Evolutionary conservation across 2,888 invertebrate species (phyloP).

Genomic region (Cetonia aurata): DNA sequence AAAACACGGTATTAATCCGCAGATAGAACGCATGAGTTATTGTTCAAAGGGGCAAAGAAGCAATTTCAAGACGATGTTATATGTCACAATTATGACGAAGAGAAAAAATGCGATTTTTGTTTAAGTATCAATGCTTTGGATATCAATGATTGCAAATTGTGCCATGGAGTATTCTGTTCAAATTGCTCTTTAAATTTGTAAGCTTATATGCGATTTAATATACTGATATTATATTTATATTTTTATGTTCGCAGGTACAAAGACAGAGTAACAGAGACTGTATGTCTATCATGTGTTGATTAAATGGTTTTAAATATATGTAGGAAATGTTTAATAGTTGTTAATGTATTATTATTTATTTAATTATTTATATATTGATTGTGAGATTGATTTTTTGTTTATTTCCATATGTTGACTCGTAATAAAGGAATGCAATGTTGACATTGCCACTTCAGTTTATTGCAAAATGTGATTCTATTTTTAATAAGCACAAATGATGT

Average conservation of each 20-base stretch:
- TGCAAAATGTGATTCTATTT: constrained; percentile 4
- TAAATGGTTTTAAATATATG: background rate
- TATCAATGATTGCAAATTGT: constrained; percentile 43
- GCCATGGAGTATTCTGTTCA: constrained; percentile 48
- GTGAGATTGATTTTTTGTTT: constrained; percentile 1
- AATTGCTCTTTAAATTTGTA: constrained; percentile 49
- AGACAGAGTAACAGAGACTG: constrained; percentile 10
- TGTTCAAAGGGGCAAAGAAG: constrained; percentile 50
- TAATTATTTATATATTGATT: constrained; percentile 2
- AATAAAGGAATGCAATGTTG: constrained; percentile 12
- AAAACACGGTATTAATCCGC: constrained; percentile 6
- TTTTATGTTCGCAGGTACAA: constrained; percentile 26
- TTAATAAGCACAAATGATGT: constrained; percentile 26
- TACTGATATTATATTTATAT: background rate
- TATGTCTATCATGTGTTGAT: constrained; percentile 28
- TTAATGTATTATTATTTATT: constrained; percentile 15
- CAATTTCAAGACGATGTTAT: constrained; percentile 30
- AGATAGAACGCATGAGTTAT: constrained; percentile 51
- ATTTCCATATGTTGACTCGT: constrained; percentile 7
- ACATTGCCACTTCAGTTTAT: background rate
- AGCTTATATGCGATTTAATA: constrained; percentile 15
- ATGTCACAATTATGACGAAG: constrained; percentile 5
- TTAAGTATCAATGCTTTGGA: constrained; percentile 40
- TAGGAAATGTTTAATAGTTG: constrained; percentile 13
- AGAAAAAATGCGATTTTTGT: constrained; percentile 35